Percentiles rank a stretch among this genome's conserved stretches.
phyloP scores from a whole-genome alignment of 2,797 vertebrate genomes.

The Glossophaga mutica region DNA sequence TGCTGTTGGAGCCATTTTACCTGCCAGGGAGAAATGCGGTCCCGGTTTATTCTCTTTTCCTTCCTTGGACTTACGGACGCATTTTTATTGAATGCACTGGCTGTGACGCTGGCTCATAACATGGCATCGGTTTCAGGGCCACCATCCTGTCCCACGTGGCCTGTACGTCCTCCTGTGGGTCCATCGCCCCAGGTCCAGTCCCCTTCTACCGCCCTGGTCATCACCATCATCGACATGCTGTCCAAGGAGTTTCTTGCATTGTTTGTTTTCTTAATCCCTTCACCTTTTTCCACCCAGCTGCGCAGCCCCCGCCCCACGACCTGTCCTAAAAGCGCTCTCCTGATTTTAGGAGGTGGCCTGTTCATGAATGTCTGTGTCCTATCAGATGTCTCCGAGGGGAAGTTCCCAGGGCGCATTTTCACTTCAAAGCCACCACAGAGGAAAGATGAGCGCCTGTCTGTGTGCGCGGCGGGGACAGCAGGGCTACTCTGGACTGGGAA shows the following conservation, averaged over 20 bases:
- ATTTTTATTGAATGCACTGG: neutral
- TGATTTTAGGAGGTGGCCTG: neutral
- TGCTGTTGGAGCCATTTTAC: conserved; percentile 93
- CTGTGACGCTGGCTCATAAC: neutral
- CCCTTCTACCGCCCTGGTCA: too few relatives aligned
- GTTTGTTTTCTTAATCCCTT: too few relatives aligned
- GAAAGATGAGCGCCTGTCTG: neutral
- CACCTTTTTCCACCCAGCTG: too few relatives aligned
- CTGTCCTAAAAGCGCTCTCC: neutral
- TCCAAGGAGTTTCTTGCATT: too few relatives aligned
- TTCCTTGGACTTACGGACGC: too few relatives aligned
- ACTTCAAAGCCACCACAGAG: neutral
- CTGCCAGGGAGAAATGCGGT: conserved; percentile 71
- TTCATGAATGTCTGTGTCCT: neutral
- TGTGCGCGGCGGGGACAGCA: neutral
- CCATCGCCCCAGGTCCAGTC: too few relatives aligned
- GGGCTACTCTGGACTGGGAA: neutral
- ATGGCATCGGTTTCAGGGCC: too few relatives aligned
- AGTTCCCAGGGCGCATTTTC: neutral
- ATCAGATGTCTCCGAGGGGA: neutral
- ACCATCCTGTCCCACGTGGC: too few relatives aligned
- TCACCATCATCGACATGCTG: too few relatives aligned
- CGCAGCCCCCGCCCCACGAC: too few relatives aligned
- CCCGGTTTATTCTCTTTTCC: neutral
- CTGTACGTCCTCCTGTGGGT: neutral